Conservation (phyloP, 2,888 invertebrate genomes). For the Drosophila paranaensis region DNA sequence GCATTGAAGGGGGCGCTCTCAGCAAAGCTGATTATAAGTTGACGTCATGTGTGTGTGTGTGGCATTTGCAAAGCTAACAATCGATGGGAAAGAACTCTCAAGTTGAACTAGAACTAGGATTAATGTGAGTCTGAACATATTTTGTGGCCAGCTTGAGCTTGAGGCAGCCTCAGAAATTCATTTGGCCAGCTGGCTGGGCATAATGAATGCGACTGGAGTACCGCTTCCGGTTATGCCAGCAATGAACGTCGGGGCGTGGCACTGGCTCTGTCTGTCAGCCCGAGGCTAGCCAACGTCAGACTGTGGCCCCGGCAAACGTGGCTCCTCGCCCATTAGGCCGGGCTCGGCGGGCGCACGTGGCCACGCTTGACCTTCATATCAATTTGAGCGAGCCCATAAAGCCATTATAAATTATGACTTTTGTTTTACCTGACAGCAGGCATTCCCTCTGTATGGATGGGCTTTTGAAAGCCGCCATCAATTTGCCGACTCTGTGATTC, state of each 20-base stretch:
- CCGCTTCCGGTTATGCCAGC: constrained; percentile 11
- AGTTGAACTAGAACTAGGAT: neutral
- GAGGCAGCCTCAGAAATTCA: constrained; percentile 52
- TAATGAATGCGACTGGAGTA: constrained; percentile 49
- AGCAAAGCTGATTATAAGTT: constrained; percentile 58
- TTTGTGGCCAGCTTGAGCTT: neutral
- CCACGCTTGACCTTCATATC: constrained; percentile 71
- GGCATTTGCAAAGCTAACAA: constrained; percentile 39
- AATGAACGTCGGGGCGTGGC: constrained; percentile 35
- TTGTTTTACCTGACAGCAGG: constrained; percentile 43
- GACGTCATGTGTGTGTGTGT: constrained; percentile 15
- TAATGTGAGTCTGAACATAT: constrained; percentile 1
- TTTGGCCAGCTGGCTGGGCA: constrained; percentile 42
- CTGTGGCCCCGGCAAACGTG: constrained; percentile 15
- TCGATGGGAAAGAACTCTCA: constrained; percentile 8
- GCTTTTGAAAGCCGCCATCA: constrained; percentile 24
- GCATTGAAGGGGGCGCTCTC: constrained; percentile 43
- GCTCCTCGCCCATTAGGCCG: constrained; percentile 24
- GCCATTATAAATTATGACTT: constrained; percentile 63
- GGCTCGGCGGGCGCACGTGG: constrained; percentile 42
- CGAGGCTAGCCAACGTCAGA: constrained; percentile 1
- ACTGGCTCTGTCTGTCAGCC: constrained; percentile 6
- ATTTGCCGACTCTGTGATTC: constrained; percentile 8
- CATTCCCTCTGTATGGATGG: constrained; percentile 10
- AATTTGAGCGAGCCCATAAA: constrained; percentile 64